phyloP scores from a whole-genome alignment of 92 coral and sea anemone species.

The Parazoanthus atlanticus region DNA sequence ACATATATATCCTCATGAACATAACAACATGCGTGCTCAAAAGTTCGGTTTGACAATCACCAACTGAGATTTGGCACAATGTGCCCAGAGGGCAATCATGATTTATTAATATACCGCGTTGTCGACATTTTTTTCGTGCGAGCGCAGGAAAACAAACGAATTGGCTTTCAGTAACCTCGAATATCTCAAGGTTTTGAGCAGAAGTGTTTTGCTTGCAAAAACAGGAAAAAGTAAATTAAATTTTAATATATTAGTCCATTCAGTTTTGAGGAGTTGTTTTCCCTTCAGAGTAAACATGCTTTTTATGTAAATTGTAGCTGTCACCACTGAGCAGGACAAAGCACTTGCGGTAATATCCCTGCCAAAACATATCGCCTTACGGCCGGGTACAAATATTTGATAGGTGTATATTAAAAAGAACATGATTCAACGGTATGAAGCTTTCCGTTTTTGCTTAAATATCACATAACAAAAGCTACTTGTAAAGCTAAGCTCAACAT shows the following conservation, averaged over 20 bases:
- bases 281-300: slow-evolving; percentile 7
- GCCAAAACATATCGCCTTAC: slow-evolving; percentile 30
- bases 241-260: background rate
- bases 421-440: too few relatives aligned
- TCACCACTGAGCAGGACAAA: background rate
- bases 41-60: slow-evolving; percentile 4
- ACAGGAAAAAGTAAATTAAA: background rate
- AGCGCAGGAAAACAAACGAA: background rate
- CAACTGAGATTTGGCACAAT: slow-evolving; percentile 24
- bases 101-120: slow-evolving; percentile 34
- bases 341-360: background rate
- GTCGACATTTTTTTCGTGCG: slow-evolving; percentile 23
- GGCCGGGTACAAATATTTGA: background rate
- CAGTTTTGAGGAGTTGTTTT: background rate
- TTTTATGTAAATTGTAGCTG: slow-evolving; percentile 18
- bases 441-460: too few relatives aligned
- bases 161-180: background rate
- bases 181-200: background rate
- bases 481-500: too few relatives aligned
- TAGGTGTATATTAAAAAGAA: background rate
- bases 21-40: slow-evolving; percentile 15
- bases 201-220: background rate
- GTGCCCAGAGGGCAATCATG: slow-evolving; percentile 23
- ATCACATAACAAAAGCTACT: too few relatives aligned
- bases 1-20: background rate